A percentile compares a stretch with the other conserved stretches of the same genome.
phyloP scores from a whole-genome alignment of 2,888 invertebrate species.

The Caenorhabditis auriculariae region DNA sequence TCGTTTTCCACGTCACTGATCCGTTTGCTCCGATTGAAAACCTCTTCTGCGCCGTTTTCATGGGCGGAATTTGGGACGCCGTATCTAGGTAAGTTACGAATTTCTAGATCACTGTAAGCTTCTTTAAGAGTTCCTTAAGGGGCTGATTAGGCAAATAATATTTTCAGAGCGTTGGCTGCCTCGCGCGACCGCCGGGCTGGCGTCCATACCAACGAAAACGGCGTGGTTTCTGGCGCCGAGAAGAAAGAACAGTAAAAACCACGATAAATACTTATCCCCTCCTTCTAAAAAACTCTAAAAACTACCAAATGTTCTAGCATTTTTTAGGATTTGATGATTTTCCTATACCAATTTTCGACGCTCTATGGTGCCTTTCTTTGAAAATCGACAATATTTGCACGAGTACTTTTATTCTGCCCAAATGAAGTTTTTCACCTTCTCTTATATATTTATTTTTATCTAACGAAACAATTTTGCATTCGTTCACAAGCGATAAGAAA shows the following conservation, averaged over 20 bases:
- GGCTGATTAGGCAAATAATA: not conserved
- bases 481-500: too few species aligned
- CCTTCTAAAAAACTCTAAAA: too few species aligned
- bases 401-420: not conserved
- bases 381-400: not conserved
- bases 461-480: too few species aligned
- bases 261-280: constrained; percentile 1
- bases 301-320: not conserved
- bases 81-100: constrained; percentile 66
- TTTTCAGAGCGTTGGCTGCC: constrained; percentile 42
- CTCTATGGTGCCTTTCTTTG: not conserved
- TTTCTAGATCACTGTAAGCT: not conserved
- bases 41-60: constrained; percentile 89
- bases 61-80: constrained; percentile 98
- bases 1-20: constrained; percentile 93
- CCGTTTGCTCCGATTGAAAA: constrained; percentile 99
- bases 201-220: constrained; percentile 47
- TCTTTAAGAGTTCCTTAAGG: too few species aligned
- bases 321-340: not conserved
- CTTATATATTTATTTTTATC: too few species aligned
- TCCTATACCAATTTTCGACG: not conserved
- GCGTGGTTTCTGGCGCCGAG: constrained; percentile 44
- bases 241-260: constrained; percentile 53
- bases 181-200: constrained; percentile 43
- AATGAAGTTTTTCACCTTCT: constrained; percentile 1